Base-by-base conservation (phyloP, 2,797 vertebrate species). In the Sarcophilus harrisii region DNA sequence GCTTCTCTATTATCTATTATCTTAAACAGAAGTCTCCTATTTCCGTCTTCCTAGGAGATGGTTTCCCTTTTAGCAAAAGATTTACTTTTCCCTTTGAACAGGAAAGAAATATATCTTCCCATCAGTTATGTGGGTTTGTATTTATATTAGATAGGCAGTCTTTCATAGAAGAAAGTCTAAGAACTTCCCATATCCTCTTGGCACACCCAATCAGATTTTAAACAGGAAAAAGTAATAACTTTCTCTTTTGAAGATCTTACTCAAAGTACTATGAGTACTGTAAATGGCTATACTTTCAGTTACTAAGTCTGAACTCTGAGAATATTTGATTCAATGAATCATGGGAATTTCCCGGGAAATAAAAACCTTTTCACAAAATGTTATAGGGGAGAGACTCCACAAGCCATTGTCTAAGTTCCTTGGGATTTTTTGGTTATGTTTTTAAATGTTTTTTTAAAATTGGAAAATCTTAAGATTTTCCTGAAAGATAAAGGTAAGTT, bases 291-390 rank as follows among this genome's bases (percentile, higher is more conserved):
- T 89, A 81, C 90, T 91, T 97, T 96, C 52, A n/a, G 14, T 89
- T 97, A 89, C 91, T 30, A 91, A 92, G 92, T 96, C n/a, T n/a
- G 21, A 95, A 90, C 58, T 66, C 93, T 95, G 8, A 91, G 57
- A 90, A 32, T 94, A 94, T 92, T 90, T 5, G 87, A 87, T 94
- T 95, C 92, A 45, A 89, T 90, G 73, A 94, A 96, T 95, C 89
- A 66, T 59, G 93, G 96, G 95, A 96, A 96, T 30, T 97, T 97
- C 95, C 97, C 81, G 55, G 92, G 81, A 91, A 97, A 94, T 28
- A 49, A 49, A 45, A 55, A 49, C 27, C 73, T 87, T 87, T 81
- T 87, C 38, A 87, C 45, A 5, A 38, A 87, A 87, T 45, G 21
- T 49, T 49, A 87, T 9, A 27, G 24, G 9, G 28, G 8, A 57